Percentiles rank a stretch among this genome's conserved stretches.
Conservation (phyloP, 1,140 invertebrate genomes). For the Leptinotarsa lineolata region DNA sequence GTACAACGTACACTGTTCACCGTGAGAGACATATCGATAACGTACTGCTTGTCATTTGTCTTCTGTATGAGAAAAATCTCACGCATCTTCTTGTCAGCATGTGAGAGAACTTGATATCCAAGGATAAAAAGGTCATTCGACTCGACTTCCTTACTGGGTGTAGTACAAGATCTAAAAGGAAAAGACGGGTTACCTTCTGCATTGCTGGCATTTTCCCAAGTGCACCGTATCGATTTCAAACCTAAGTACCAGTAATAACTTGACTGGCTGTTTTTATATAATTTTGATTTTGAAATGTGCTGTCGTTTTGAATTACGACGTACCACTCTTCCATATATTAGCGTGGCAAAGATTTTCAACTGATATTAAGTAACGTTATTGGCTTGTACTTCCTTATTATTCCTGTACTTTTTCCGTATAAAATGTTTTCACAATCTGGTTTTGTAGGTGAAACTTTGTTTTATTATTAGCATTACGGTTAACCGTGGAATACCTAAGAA, state of each 20-base stretch:
- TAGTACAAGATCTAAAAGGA: conserved; percentile 1
- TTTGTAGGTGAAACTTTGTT: too few relatives aligned
- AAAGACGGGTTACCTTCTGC: neutral
- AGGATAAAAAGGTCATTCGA: conserved; percentile 2
- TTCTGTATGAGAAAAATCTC: conserved; percentile 1
- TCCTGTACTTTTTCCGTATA: too few relatives aligned
- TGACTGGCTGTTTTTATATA: too few relatives aligned
- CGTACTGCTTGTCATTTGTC: neutral
- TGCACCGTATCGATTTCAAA: neutral
- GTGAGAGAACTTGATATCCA: neutral
- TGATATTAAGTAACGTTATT: too few relatives aligned
- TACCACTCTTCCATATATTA: too few relatives aligned
- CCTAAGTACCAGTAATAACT: neutral
- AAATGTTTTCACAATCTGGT: too few relatives aligned
- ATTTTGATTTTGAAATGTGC: too few relatives aligned
- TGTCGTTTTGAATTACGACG: too few relatives aligned
- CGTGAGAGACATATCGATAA: neutral
- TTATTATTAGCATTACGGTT: too few relatives aligned
- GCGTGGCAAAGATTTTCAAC: too few relatives aligned
- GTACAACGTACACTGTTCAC: neutral
- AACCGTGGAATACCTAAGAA: neutral
- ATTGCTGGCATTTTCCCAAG: neutral
- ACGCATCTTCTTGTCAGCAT: neutral
- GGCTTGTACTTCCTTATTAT: too few relatives aligned
- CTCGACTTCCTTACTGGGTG: conserved; percentile 1